A percentile compares a stretch with the other conserved stretches of the same genome.
Evolutionary conservation across 2,888 invertebrate genomes (phyloP).

Genomic region (Adelognathus sp.): DNA sequence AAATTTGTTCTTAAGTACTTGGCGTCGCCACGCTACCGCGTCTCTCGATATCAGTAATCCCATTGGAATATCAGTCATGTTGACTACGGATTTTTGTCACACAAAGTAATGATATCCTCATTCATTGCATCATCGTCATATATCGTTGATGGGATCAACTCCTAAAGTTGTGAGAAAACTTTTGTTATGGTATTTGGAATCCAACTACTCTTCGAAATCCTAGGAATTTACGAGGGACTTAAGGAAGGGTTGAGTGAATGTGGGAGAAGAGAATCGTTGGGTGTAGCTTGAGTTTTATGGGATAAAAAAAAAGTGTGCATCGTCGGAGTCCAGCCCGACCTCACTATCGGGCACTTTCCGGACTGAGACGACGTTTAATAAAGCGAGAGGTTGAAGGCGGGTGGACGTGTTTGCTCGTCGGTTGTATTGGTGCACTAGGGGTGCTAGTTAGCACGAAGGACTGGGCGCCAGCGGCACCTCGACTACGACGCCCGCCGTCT

Average conservation of each 20-base stretch:
- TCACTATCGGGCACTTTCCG: constrained; percentile 48
- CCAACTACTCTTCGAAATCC: neutral
- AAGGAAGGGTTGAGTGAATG: neutral
- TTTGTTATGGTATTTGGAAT: neutral
- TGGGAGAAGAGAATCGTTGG: neutral
- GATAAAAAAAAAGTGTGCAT: constrained; percentile 59
- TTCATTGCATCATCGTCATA: neutral
- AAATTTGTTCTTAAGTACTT: no score
- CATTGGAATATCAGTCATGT: no score
- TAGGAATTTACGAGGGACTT: neutral
- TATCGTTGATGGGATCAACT: neutral
- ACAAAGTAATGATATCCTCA: no score
- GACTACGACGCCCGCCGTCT: constrained; percentile 74
- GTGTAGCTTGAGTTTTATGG: constrained; percentile 74
- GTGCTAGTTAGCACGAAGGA: constrained; percentile 78
- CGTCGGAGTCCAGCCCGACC: constrained; percentile 45
- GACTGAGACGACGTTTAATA: constrained; percentile 56
- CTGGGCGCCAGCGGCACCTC: constrained; percentile 71
- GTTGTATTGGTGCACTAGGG: constrained; percentile 69
- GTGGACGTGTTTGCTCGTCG: constrained; percentile 36
- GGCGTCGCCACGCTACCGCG: no score
- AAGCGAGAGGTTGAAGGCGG: constrained; percentile 26
- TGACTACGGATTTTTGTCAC: no score
- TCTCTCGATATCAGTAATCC: no score
- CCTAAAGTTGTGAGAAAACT: neutral